Percentiles rank a stretch among this genome's conserved stretches.
Evolutionary conservation across 2,888 invertebrate species (phyloP).

Genomic region (Leptinotarsa rubiginosa): DNA sequence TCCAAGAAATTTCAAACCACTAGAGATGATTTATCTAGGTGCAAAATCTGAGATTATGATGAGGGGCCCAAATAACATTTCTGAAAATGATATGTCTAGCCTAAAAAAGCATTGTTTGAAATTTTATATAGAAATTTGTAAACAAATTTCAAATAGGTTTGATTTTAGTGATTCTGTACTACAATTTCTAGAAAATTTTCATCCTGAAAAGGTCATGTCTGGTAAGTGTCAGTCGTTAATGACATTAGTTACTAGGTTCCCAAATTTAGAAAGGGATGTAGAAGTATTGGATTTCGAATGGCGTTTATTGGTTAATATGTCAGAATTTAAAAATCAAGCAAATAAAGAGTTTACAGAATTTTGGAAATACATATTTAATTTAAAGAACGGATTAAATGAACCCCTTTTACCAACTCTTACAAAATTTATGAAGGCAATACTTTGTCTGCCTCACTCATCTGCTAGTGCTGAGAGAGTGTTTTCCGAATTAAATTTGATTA

Average conservation of each 20-base stretch:
- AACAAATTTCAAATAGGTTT: slow-evolving; percentile 43
- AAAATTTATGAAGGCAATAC: slow-evolving; percentile 31
- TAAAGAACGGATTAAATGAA: slow-evolving; percentile 35
- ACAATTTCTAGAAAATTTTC: slow-evolving; percentile 35
- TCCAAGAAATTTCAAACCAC: slow-evolving; percentile 35
- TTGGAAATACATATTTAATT: slow-evolving; percentile 32
- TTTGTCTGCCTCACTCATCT: slow-evolving; percentile 39
- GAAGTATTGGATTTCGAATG: slow-evolving; percentile 38
- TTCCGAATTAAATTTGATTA: slow-evolving; percentile 36
- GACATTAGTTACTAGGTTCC: slow-evolving; percentile 27
- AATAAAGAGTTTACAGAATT: slow-evolving; percentile 30
- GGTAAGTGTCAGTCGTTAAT: slow-evolving; percentile 34
- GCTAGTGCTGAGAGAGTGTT: slow-evolving; percentile 38
- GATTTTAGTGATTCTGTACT: slow-evolving; percentile 39
- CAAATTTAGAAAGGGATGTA: slow-evolving; percentile 27
- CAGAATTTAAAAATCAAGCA: slow-evolving; percentile 27
- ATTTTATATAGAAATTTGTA: slow-evolving; percentile 42
- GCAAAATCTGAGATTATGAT: slow-evolving; percentile 36
- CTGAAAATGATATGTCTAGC: slow-evolving; percentile 33
- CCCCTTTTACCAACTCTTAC: slow-evolving; percentile 37
- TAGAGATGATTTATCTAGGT: slow-evolving; percentile 38
- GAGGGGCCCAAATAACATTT: slow-evolving; percentile 15
- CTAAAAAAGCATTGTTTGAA: slow-evolving; percentile 33
- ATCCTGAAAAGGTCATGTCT: slow-evolving; percentile 33
- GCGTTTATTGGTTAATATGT: slow-evolving; percentile 31